Base-by-base conservation (phyloP, 2,113 vertebrate species). In the Galbula dea region DNA sequence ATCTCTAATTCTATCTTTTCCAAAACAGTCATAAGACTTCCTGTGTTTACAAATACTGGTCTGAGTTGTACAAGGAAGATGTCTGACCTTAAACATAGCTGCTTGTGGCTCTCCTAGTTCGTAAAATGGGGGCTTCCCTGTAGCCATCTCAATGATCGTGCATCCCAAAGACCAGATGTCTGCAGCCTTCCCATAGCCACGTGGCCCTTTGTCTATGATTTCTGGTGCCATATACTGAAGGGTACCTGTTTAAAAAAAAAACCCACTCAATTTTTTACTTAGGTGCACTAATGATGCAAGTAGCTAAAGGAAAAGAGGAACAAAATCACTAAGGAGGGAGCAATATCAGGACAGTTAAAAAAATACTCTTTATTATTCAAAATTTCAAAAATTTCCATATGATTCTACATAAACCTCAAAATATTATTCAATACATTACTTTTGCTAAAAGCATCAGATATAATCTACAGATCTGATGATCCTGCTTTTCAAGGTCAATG, bases 191-290 rank as follows among this genome's bases (percentile, higher is more conserved):
- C 99, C 99, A 13, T 99, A 99, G 72, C 99, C 99, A 61, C 99
- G 97, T 4, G 99, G 99, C 49, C 99, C 99, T 95, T 99, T 99
- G 97, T 99, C 99, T 89, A 99, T 99, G 83, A 99, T 99, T 97
- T 99, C 99, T 36, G 99, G 99, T 83, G 99, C 99, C 99, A 99
- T 99, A 78, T 99, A 99, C 96, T 99, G 99, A 79, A 99, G 98
- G 10, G 99, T 99, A 83, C 99, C 99, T 99, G 95, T 72, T 95
- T 49, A 95, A 89, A n/a, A 43, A 43, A 43, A 95, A 89, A 89
- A 95, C 55, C 83, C 17, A 95, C 12, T 85, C 6, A 67, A 62
- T 41, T 91, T 78, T 65, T 89, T 19, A 77, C 21, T 77, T 51
- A 74, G 34, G 80, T 77, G 54, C 32, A 83, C 16, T 37, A 84